Evolutionary conservation across 2,113 vertebrate genomes (phyloP), one percentile per base, ranked within the genome.

Genomic region (Pseudopipra pipra): DNA sequence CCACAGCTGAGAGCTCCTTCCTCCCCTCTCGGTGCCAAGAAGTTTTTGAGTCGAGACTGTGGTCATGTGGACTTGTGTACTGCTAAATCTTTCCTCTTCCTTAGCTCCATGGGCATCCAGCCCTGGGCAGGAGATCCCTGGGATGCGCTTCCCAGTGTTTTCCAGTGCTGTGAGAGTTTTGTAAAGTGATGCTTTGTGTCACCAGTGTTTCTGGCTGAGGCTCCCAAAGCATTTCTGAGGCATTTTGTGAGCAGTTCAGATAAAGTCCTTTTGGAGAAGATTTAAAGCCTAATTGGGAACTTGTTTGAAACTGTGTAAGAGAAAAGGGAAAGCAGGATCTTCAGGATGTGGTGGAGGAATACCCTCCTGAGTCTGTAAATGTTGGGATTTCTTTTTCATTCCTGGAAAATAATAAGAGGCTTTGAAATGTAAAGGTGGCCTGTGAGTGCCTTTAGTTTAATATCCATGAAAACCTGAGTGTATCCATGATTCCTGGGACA

Each of bases 1-100:
- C 49, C n/a, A 63, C 14, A 35, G n/a, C 59, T 54, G 54, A 2
- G 58, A 43, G 14, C 68, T 61, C 28, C 74, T 23, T 41, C 52
- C 19, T 77, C 20, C 7, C 1, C 27, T 70, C 0, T 0, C 39
- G 49, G 4, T 44, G 20, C 25, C 27, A 0, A 13, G 75, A 16
- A 37, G 22, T 66, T 86, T 86, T 23, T 51, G 67, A 21, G 8
- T 35, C 6, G 6, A 43, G 61, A 1, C 30, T 67, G 10, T 67
- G 51, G 10, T 76, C 52, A 31, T 8, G 0, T 4, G 59, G 59
- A 12, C 27, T 37, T 46, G 16, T 68, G 31, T 28, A 1, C 14
- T 44, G 0, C 22, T 43, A 12, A 46, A 10, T 56, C 46, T 46
- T 78, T 11, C 27, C 28, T 79, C 19, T 76, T 51, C 49, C 11